Base-by-base conservation (phyloP, 2,113 vertebrate species). In the Sylvilagus bachmani region DNA sequence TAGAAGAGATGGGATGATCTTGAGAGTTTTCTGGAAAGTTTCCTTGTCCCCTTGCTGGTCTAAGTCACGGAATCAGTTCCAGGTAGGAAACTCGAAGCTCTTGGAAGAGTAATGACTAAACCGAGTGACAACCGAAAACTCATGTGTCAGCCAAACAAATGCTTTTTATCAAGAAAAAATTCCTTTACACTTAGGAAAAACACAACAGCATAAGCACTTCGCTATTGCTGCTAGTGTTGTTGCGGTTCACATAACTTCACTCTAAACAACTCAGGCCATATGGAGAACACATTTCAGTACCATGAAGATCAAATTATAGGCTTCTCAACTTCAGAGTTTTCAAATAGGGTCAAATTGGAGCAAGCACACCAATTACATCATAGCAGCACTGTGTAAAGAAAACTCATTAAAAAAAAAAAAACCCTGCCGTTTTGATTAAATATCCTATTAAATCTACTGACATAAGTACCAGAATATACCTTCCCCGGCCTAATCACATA, bases 351-450 rank as follows among this genome's bases (percentile, higher is more conserved):
- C 78, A 87, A 87, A 71, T 24, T 83, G 36, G 10, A 84, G 36
- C 44, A 66, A 91, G 88, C 31, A 96, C 61, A 80, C 38, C 64
- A 89, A 74, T 80, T 91, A 66, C 19, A 58, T 92, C 84, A 58
- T 6, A 53, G 77, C 25, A 78, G 86, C 62, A 71, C 13, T 16
- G 16, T 51, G 8, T 51, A 80, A 94, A 58, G 49, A 95, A 91
- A n/a, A 66, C 44, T 44, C 44, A 44, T 44, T 44, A 44, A 44
- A 95, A 92, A 66, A 83, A 29, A 25, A 13, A 53, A 89, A 64
- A 27, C 81, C 25, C 13, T 70, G 33, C 66, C 58, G 86, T 89
- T 93, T 86, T 91, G 92, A 86, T 89, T 70, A 91, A 91, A 69
- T 89, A 79, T 62, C 44, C 66, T 91, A 80, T 92, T 90, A 90